phyloP scores from a whole-genome alignment of 1,140 invertebrate species.

The Drosophila persimilis region DNA sequence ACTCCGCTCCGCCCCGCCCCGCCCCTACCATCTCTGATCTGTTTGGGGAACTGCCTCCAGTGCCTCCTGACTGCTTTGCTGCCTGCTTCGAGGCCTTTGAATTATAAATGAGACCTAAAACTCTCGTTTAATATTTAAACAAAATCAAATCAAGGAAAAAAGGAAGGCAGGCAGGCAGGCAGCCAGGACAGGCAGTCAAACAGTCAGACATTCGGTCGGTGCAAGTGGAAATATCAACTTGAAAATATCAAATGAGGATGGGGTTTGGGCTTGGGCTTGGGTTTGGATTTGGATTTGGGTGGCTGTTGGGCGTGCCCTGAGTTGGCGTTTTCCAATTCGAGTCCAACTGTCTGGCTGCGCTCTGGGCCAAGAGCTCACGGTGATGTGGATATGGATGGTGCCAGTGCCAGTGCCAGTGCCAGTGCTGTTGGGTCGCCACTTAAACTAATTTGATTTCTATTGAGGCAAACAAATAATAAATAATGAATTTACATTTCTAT shows the following conservation, averaged over 20 bases:
- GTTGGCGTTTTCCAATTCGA: slow-evolving; percentile 69
- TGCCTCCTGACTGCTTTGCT: slow-evolving; percentile 4
- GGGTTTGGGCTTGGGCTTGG: background rate
- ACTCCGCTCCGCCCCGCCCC: slow-evolving; percentile 30
- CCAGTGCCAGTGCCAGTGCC: background rate
- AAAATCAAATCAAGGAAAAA: slow-evolving; percentile 78
- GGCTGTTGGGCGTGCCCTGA: slow-evolving; percentile 36
- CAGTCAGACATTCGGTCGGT: slow-evolving; percentile 46
- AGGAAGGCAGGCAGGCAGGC: slow-evolving; percentile 26
- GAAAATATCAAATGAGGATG: slow-evolving; percentile 40
- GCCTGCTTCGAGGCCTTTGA: slow-evolving; percentile 35
- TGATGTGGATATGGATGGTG: background rate
- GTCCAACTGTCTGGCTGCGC: slow-evolving; percentile 51
- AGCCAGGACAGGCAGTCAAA: slow-evolving; percentile 49
- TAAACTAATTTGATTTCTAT: slow-evolving; percentile 82
- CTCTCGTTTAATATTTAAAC: slow-evolving; percentile 81
- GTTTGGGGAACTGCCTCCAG: background rate
- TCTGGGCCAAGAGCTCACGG: slow-evolving; percentile 23
- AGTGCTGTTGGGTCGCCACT: slow-evolving; percentile 56
- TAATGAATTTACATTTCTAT: slow-evolving; percentile 82
- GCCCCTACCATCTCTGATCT: background rate
- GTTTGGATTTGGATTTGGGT: background rate
- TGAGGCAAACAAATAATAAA: slow-evolving; percentile 82
- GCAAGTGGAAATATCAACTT: slow-evolving; percentile 35
- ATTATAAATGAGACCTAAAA: slow-evolving; percentile 80